phyloP scores from a whole-genome alignment of 2,888 invertebrate genomes.

The Tachina fera region DNA sequence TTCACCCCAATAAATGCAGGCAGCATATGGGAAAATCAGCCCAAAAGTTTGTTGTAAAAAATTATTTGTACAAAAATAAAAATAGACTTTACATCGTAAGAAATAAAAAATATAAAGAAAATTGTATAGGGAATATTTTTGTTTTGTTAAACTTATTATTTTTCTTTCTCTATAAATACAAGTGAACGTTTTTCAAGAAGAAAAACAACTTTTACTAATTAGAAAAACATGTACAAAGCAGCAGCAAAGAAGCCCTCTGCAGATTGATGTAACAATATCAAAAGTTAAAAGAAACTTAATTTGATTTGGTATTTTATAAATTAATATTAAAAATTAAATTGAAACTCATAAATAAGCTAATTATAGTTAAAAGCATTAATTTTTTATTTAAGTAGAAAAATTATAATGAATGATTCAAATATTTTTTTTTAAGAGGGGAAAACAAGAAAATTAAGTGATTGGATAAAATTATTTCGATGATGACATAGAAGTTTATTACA shows the following conservation, averaged over 20 bases:
- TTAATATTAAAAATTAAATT: constrained; percentile 25
- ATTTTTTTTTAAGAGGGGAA: not conserved
- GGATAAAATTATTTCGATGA: not conserved
- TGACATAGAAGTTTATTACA: not conserved
- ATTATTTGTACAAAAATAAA: constrained; percentile 40
- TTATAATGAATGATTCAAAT: not conserved
- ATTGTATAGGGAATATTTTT: constrained; percentile 5
- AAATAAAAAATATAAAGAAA: not conserved
- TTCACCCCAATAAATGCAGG: constrained; percentile 66
- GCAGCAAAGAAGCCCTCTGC: constrained; percentile 2
- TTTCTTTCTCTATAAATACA: not conserved
- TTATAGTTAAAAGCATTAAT: constrained; percentile 57
- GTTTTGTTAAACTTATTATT: not conserved
- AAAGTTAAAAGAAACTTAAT: constrained; percentile 1
- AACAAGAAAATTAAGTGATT: not conserved
- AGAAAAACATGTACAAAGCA: constrained; percentile 32
- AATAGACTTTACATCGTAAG: constrained; percentile 30
- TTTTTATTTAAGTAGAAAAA: constrained; percentile 32
- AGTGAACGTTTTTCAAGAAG: not conserved
- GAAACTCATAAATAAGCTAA: constrained; percentile 37
- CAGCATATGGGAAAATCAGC: constrained; percentile 56
- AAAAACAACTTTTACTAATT: constrained; percentile 41
- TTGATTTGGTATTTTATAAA: constrained; percentile 10
- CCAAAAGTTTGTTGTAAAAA: constrained; percentile 35
- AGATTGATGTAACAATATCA: constrained; percentile 26